These are phyloP conservation scores for Campaea margaritaria DNA, from an alignment of 2,888 invertebrate species.

Conservation along the genomic window DNA sequence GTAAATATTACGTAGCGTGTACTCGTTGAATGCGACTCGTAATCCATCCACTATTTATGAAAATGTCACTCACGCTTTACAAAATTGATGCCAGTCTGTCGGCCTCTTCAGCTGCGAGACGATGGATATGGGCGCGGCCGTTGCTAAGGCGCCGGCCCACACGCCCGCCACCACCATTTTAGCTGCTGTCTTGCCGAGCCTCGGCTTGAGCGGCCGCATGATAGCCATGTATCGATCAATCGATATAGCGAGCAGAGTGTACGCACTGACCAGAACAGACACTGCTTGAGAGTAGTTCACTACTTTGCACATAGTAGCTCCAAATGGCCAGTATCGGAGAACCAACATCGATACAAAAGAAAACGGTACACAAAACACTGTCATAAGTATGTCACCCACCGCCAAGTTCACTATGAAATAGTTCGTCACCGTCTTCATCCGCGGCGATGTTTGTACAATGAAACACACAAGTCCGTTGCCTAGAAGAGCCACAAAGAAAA, in stretches of 20 bases:
- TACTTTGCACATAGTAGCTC: conserved; percentile 90
- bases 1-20: conserved; percentile 54
- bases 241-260: conserved; percentile 95
- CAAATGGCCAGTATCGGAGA: conserved; percentile 95
- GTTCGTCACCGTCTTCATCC: conserved; percentile 97
- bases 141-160: conserved; percentile 91
- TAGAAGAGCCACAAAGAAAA: conserved; percentile 89
- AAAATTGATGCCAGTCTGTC: conserved; percentile 85
- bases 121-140: conserved; percentile 92
- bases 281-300: conserved; percentile 94
- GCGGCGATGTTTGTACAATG: conserved; percentile 92
- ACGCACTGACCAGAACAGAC: conserved; percentile 93
- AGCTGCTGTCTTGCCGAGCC: conserved; percentile 90
- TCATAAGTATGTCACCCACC: conserved; percentile 95
- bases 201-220: conserved; percentile 93
- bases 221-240: conserved; percentile 96
- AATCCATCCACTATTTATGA: neutral
- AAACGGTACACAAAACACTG: conserved; percentile 95
- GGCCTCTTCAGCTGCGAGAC: conserved; percentile 89
- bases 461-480: conserved; percentile 94
- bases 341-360: conserved; percentile 93
- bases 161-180: conserved; percentile 88
- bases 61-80: conserved; percentile 86
- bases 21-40: conserved; percentile 9
- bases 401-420: conserved; percentile 96